Conservation (phyloP, 2,888 invertebrate genomes). For the Folsomia manolachei region DNA sequence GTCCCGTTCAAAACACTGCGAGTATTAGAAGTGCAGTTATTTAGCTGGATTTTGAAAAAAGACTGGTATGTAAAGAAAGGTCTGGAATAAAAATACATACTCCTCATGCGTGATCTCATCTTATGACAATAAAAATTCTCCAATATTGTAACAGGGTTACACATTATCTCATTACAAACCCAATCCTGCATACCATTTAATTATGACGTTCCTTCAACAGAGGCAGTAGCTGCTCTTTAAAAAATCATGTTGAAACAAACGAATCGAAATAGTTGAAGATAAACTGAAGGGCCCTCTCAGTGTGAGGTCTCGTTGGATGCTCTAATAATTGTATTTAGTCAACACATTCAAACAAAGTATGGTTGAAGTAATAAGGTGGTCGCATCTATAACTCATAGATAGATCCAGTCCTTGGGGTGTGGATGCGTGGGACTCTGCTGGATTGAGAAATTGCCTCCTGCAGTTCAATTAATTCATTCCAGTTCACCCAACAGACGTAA, state of each 20-base stretch:
- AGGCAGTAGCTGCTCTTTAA: no score
- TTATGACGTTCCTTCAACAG: no score
- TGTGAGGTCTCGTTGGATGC: slow-evolving; percentile 3
- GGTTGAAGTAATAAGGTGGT: slow-evolving; percentile 8
- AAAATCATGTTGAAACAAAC: background rate
- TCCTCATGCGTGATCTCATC: no score
- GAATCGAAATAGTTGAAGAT: background rate
- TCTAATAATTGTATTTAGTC: slow-evolving; percentile 1
- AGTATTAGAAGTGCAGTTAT: no score
- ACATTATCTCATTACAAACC: no score
- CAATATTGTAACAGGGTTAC: no score
- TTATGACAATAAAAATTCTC: no score
- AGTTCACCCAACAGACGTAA: background rate
- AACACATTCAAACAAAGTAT: slow-evolving; percentile 2
- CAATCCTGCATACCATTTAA: no score
- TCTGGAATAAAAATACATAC: no score
- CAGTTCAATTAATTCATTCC: slow-evolving; percentile 13
- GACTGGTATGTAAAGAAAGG: no score
- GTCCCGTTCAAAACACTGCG: no score
- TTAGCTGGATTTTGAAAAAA: no score
- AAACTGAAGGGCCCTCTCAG: background rate
- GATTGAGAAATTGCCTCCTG: background rate
- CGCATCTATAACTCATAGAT: background rate
- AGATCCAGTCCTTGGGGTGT: background rate
- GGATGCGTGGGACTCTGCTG: background rate